A percentile compares a stretch with the other conserved stretches of the same genome.
phyloP scores from a whole-genome alignment of 30 jellyfish, hydroid and myxozoan species.

The Aurelia sp. region DNA sequence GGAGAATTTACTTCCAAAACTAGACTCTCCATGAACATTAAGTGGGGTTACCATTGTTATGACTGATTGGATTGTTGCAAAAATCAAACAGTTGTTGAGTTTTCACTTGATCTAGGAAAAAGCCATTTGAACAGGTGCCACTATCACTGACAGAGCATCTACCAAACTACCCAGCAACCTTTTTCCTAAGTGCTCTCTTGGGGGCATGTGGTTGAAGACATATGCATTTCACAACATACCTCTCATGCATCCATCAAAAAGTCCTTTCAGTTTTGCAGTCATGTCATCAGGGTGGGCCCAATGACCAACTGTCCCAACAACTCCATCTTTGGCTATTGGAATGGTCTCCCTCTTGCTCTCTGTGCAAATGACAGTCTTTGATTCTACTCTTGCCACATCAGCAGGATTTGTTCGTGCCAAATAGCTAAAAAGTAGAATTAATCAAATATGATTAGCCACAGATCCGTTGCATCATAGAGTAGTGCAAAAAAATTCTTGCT shows the following conservation, averaged over 20 bases:
- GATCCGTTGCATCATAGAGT: too few species aligned
- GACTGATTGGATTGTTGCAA: too few species aligned
- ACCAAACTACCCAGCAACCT: neutral
- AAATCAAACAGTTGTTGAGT: too few species aligned
- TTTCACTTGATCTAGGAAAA: too few species aligned
- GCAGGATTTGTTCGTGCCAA: slow-evolving; percentile 98
- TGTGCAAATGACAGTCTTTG: slow-evolving; percentile 94
- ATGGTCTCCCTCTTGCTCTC: slow-evolving; percentile 83
- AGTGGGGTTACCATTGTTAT: too few species aligned
- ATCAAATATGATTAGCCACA: neutral
- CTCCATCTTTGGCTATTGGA: slow-evolving; percentile 92
- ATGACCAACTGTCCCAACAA: slow-evolving; percentile 89
- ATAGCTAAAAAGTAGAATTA: slow-evolving; percentile 58
- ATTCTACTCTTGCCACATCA: slow-evolving; percentile 99
- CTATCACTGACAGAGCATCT: neutral
- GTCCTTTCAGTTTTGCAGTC: slow-evolving; percentile 66
- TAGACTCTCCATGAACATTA: too few species aligned
- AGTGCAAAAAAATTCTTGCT: too few species aligned
- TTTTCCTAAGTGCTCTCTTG: neutral
- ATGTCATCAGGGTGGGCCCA: slow-evolving; percentile 94
- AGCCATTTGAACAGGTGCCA: too few species aligned
- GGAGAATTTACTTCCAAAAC: too few species aligned
- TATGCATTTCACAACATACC: slow-evolving; percentile 40
- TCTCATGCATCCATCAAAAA: slow-evolving; percentile 97
- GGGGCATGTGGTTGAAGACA: neutral